These are phyloP conservation scores for Sinocyclocheilus anshuiensis DNA, from an alignment of 2,113 vertebrate species.

Conservation along the genomic window DNA sequence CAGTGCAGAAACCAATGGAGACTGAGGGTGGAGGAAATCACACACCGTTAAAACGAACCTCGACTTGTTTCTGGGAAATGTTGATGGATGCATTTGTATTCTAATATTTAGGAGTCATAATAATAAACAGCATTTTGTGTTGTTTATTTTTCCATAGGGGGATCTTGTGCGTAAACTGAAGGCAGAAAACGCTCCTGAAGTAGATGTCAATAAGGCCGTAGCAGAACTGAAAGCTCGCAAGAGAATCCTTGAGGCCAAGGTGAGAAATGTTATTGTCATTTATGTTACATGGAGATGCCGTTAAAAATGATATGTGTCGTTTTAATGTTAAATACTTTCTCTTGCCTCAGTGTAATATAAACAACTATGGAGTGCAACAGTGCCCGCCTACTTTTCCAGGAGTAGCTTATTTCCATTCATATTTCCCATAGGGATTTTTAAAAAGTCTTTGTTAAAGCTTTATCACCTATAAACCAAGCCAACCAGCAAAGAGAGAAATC, in stretches of 20 bases:
- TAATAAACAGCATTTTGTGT: background rate
- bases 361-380: background rate
- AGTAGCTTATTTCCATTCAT: too few species aligned
- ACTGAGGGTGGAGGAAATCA: slow-evolving; percentile 2
- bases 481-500: background rate
- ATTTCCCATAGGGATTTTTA: background rate
- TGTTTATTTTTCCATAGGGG: slow-evolving; percentile 74
- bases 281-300: background rate
- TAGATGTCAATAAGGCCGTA: slow-evolving; percentile 91
- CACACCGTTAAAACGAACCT: slow-evolving; percentile 2
- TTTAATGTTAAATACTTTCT: background rate
- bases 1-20: background rate
- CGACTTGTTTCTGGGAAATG: background rate
- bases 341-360: background rate
- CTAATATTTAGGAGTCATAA: background rate
- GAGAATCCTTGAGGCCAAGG: slow-evolving; percentile 90
- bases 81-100: background rate
- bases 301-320: background rate
- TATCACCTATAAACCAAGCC: background rate
- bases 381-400: background rate
- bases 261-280: slow-evolving; percentile 58
- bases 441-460: background rate
- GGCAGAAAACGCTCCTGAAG: slow-evolving; percentile 87
- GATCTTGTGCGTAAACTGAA: slow-evolving; percentile 93
- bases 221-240: slow-evolving; percentile 94